A percentile compares a stretch with the other conserved stretches of the same genome.
phyloP scores from a whole-genome alignment of 53 echinoderm and acorn worm species.

The Luidia sarsii region DNA sequence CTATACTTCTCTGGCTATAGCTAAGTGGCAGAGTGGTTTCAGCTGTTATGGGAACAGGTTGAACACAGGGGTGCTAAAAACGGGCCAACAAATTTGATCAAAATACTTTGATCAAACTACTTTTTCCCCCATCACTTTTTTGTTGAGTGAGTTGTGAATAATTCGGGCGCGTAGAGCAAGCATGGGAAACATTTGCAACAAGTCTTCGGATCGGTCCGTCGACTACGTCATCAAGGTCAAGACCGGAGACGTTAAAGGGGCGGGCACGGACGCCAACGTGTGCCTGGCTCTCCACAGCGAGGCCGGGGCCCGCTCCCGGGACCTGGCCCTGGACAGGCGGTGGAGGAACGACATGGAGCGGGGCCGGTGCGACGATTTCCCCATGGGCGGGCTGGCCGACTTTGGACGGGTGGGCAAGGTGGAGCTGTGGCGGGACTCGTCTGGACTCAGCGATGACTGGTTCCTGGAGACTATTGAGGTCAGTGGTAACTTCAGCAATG shows the following conservation, averaged over 20 bases:
- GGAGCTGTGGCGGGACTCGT: conserved; percentile 62
- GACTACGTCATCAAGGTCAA: conserved; percentile 72
- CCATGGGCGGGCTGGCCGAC: conserved; percentile 42
- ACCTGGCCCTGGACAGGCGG: conserved; percentile 53
- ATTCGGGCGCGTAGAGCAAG: too few species aligned
- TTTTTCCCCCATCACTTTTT: too few species aligned
- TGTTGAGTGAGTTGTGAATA: too few species aligned
- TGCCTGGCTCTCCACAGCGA: conserved; percentile 58
- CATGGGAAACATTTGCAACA: conserved; percentile 24
- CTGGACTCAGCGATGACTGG: conserved; percentile 56
- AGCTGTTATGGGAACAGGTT: too few species aligned
- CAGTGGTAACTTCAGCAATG: neutral
- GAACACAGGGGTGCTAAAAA: too few species aligned
- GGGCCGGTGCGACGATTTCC: conserved; percentile 62
- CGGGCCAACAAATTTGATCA: too few species aligned
- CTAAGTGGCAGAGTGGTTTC: too few species aligned
- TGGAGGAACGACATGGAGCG: conserved; percentile 81
- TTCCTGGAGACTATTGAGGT: conserved; percentile 62
- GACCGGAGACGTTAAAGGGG: conserved; percentile 89
- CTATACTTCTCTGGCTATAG: too few species aligned
- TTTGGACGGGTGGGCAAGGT: conserved; percentile 58
- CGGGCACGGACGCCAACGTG: conserved; percentile 82
- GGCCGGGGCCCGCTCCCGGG: conserved; percentile 39
- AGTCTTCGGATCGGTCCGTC: neutral
- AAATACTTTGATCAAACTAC: too few species aligned